Base-by-base conservation (phyloP, 2,888 invertebrate species). In the Maniola hyperantus region DNA sequence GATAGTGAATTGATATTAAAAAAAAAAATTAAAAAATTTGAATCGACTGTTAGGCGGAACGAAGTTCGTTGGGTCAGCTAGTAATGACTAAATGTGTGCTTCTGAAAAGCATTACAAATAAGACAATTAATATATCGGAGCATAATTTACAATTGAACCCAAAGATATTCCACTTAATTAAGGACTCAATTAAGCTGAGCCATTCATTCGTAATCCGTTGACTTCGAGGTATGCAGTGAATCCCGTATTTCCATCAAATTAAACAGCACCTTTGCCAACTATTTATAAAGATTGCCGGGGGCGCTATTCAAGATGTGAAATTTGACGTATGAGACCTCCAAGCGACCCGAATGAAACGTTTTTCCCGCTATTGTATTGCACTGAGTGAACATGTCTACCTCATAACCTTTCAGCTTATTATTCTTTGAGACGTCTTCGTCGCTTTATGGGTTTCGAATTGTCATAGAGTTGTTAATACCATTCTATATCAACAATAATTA, bases 241-340 rank as follows among this genome's bases (percentile, higher is more conserved):
- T 74, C 79, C 77, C 79, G 73, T 85, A 87, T 89, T 91, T 92
- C 90, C 91, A 84, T 89, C 79, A 88, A 91, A 92, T 92, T 92
- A 91, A 90, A 81, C 91, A 83, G 76, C 84, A 79, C 85, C 86
- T 85, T 87, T 78, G 76, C 81, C 79, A 91, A 92, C 91, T 91
- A 91, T 91, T 92, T 91, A 88, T 89, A 91, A 91, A 91, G 91
- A 92, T 91, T 91, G 85, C 84, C 77, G 78, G 77, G 74, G 72
- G 74, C 80, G 85, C 86, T 78, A 89, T 91, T 92, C 89, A 91
- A 81, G 82, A 85, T 86, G 90, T 90, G 90, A 89, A 92, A 92
- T 92, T 91, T 89, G 91, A 92, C 91, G 91, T 92, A 89, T 88
- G 87, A 86, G 85, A 82, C 85, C 84, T 85, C 79, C 79, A 55